Evolutionary conservation across 2,113 vertebrate species (phyloP).

Genomic region (Hippopotamus amphibius): DNA sequence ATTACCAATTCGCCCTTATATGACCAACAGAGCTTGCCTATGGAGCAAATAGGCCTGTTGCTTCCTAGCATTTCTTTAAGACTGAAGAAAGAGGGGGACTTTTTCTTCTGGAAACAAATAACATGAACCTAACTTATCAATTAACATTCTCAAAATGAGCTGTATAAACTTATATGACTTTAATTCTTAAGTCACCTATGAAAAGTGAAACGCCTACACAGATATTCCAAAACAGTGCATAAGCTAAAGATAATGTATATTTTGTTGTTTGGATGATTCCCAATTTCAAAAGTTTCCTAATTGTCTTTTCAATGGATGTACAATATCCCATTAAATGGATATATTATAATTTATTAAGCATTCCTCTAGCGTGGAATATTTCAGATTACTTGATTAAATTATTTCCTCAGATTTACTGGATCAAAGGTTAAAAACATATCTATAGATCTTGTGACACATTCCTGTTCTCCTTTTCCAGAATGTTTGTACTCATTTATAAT

Average conservation of each 20-base stretch:
- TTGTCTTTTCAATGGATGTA: background rate
- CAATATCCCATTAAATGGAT: background rate
- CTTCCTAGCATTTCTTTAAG: background rate
- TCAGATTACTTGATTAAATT: background rate
- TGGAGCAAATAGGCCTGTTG: background rate
- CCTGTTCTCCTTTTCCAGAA: slow-evolving; percentile 11
- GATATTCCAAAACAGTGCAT: background rate
- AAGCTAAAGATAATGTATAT: background rate
- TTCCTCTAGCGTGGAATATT: background rate
- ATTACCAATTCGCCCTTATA: background rate
- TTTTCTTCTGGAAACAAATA: background rate
- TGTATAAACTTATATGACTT: background rate
- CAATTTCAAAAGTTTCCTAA: background rate
- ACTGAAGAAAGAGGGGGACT: background rate
- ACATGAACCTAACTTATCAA: background rate
- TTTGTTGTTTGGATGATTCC: background rate
- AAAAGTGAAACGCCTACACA: background rate
- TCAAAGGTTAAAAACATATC: background rate
- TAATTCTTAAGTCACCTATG: background rate
- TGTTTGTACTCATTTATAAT: background rate
- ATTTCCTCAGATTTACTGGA: background rate
- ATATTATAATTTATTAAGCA: background rate
- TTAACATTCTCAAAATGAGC: background rate
- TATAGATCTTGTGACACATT: background rate
- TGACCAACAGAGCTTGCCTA: background rate